Evolutionary conservation across 1,140 invertebrate genomes (phyloP).

Genomic region (Drosophila nigromelanica): DNA sequence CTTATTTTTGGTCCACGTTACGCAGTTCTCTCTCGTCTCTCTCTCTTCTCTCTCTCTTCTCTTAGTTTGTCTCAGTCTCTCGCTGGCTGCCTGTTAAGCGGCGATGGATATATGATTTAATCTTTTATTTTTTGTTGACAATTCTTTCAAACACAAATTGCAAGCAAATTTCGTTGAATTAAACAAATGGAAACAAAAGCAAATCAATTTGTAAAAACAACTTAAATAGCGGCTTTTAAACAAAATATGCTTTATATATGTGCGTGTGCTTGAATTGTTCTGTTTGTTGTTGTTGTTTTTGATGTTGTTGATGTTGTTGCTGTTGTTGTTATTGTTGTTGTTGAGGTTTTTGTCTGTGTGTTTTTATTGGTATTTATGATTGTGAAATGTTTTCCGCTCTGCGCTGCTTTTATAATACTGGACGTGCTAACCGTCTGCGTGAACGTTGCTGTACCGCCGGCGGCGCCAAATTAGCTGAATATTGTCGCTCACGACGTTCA

Average conservation of each 20-base stretch:
- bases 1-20: constrained; percentile 17
- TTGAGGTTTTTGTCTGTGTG: constrained; percentile 7
- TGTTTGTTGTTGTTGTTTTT: constrained; percentile 29
- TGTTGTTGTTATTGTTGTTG: constrained; percentile 17
- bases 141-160: constrained; percentile 55
- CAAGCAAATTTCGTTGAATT: constrained; percentile 55
- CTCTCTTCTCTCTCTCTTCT: constrained; percentile 31
- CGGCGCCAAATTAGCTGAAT: constrained; percentile 31
- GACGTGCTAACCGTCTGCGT: constrained; percentile 74
- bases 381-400: constrained; percentile 42
- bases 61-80: constrained; percentile 37
- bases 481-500: constrained; percentile 48
- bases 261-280: constrained; percentile 34
- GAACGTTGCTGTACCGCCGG: constrained; percentile 30
- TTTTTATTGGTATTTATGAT: constrained; percentile 28
- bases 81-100: constrained; percentile 24
- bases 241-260: constrained; percentile 54
- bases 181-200: constrained; percentile 56
- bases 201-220: constrained; percentile 59
- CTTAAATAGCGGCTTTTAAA: constrained; percentile 51
- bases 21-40: too few relatives aligned
- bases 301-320: constrained; percentile 29
- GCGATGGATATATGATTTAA: constrained; percentile 46
- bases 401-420: constrained; percentile 51
- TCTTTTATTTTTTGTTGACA: constrained; percentile 43